These are phyloP conservation scores for Leucopsar rothschildi DNA, from an alignment of 2,113 vertebrate genomes.

Conservation along the genomic window DNA sequence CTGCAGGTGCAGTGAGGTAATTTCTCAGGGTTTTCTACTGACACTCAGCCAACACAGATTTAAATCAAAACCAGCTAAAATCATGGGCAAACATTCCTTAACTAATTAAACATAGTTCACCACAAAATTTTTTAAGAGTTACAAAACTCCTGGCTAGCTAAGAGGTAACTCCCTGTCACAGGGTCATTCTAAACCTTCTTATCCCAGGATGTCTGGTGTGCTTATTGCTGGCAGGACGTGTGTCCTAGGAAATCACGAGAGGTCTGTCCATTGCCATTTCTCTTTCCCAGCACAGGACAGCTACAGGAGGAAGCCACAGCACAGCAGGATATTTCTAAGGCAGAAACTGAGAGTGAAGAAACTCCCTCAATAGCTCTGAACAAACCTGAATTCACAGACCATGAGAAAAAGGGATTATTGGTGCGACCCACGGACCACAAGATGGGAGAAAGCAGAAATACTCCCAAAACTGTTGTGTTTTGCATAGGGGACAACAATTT, in stretches of 20 bases:
- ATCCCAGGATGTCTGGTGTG: background rate
- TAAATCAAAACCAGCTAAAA: background rate
- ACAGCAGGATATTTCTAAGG: background rate
- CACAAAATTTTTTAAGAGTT: background rate
- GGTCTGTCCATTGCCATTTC: background rate
- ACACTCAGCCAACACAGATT: background rate
- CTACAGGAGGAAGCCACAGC: background rate
- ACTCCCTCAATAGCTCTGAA: background rate
- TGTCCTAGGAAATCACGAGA: background rate
- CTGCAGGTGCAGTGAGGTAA: background rate
- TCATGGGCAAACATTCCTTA: background rate
- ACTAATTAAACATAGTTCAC: background rate
- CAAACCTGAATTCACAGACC: background rate
- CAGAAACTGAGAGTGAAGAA: background rate
- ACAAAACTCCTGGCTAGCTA: background rate
- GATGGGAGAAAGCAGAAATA: background rate
- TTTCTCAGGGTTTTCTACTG: background rate
- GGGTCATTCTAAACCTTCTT: background rate
- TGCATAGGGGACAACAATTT: background rate
- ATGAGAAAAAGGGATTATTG: background rate
- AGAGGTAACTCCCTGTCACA: background rate
- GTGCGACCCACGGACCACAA: background rate
- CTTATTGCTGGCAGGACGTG: background rate
- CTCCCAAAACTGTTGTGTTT: fast-evolving
- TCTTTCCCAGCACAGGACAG: background rate